Evolutionary conservation across 2,113 vertebrate genomes (phyloP).

Genomic region (Clarias macrocephalus): DNA sequence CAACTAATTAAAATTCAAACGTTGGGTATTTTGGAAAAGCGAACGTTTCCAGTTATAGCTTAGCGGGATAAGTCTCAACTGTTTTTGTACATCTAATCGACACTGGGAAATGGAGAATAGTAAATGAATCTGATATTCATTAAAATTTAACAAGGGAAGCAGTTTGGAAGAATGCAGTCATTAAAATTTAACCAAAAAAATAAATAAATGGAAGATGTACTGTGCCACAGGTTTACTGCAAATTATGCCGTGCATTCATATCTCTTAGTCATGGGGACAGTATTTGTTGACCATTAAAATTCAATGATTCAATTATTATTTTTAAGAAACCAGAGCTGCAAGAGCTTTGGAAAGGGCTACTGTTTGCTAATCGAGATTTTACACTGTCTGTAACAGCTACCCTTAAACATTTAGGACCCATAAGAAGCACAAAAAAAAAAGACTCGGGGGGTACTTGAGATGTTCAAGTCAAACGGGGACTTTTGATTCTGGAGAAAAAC

Average conservation of each 20-base stretch:
- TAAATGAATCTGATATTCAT: neutral
- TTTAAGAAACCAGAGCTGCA: neutral
- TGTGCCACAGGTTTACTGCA: neutral
- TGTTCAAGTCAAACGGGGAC: no score
- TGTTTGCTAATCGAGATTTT: neutral
- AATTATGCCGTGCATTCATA: neutral
- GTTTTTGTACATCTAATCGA: slow-evolving; percentile 8
- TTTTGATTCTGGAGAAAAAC: no score
- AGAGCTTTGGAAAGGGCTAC: neutral
- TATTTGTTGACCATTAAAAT: neutral
- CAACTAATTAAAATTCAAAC: neutral
- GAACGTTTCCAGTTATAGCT: neutral
- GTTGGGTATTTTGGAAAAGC: neutral
- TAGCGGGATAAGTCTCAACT: neutral
- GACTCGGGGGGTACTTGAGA: no score
- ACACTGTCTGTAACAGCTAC: no score
- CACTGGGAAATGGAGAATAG: neutral
- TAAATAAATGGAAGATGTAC: neutral
- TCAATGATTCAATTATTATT: neutral
- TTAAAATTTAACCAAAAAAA: neutral
- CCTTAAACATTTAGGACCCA: neutral
- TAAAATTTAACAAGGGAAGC: neutral
- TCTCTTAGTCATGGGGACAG: neutral
- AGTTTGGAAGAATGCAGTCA: slow-evolving; percentile 17
- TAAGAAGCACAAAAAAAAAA: neutral